Conservation (phyloP, 2,888 invertebrate genomes). For the Eledona agricola region DNA sequence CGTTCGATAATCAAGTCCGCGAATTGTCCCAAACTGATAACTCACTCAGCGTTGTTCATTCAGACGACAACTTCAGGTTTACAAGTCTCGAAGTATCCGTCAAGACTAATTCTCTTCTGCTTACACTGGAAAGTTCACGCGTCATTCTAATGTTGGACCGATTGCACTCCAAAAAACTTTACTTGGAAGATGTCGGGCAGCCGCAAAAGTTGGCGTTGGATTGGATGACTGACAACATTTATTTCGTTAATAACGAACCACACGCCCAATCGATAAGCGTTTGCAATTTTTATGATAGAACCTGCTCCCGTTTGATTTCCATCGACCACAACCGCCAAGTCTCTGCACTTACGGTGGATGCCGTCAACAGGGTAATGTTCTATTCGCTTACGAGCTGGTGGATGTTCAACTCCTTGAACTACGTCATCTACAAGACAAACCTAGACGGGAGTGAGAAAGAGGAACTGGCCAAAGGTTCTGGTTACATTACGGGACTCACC, state of each 20-base stretch:
- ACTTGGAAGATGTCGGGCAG: conserved; percentile 62
- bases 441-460: conserved; percentile 65
- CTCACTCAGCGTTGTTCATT: conserved; percentile 58
- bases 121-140: conserved; percentile 61
- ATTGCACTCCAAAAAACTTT: conserved; percentile 55
- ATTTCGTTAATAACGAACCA: conserved; percentile 65
- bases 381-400: conserved; percentile 65
- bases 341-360: conserved; percentile 72
- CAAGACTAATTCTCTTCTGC: conserved; percentile 63
- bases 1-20: conserved; percentile 67
- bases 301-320: conserved; percentile 62
- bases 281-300: conserved; percentile 55
- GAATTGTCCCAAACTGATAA: conserved; percentile 61
- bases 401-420: conserved; percentile 61
- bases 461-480: conserved; percentile 59
- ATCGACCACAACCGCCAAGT: conserved; percentile 65
- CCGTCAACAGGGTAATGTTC: conserved; percentile 68
- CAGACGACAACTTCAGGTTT: conserved; percentile 63
- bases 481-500: conserved; percentile 62
- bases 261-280: conserved; percentile 52
- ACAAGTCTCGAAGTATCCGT: conserved; percentile 67
- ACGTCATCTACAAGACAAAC: conserved; percentile 65
- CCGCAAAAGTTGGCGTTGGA: conserved; percentile 73
- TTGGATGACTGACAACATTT: conserved; percentile 78
- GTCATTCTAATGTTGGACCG: conserved; percentile 61